A percentile compares a stretch with the other conserved stretches of the same genome.
Conservation (phyloP, 2,797 vertebrate genomes). For the Mus minutoides region DNA sequence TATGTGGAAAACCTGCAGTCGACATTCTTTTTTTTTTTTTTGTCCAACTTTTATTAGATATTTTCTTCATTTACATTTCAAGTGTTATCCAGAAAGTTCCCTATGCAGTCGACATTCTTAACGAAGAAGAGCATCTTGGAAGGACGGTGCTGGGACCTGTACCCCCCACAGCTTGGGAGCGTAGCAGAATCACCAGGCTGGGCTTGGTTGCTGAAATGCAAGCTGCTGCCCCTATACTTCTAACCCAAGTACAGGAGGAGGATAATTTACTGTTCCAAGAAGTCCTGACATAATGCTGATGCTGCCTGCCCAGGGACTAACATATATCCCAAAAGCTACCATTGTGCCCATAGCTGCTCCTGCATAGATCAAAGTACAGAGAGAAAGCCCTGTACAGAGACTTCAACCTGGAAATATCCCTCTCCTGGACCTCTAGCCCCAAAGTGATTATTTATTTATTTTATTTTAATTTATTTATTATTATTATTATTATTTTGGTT, state of each 20-base stretch:
- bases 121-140: not conserved
- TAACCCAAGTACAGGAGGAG: not conserved
- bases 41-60: no score
- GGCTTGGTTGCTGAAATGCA: not conserved
- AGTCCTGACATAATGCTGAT: not conserved
- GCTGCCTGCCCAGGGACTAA: not conserved
- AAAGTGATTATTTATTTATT: not conserved
- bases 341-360: not conserved
- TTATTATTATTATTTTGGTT: no score
- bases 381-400: not conserved
- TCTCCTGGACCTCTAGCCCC: not conserved
- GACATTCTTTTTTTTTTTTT: no score
- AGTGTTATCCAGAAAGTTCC: no score
- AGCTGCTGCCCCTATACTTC: not conserved
- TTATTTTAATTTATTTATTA: no score
- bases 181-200: fast-evolving
- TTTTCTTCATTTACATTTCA: no score
- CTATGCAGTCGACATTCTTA: not conserved
- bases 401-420: fast-evolving
- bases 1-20: not conserved
- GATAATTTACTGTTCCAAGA: not conserved
- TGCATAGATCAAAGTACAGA: not conserved
- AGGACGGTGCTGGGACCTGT: not conserved
- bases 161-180: no score
- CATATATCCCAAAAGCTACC: not conserved